These are phyloP conservation scores for Pinna nobilis DNA, from an alignment of 1,140 invertebrate species.

Conservation along the genomic window DNA sequence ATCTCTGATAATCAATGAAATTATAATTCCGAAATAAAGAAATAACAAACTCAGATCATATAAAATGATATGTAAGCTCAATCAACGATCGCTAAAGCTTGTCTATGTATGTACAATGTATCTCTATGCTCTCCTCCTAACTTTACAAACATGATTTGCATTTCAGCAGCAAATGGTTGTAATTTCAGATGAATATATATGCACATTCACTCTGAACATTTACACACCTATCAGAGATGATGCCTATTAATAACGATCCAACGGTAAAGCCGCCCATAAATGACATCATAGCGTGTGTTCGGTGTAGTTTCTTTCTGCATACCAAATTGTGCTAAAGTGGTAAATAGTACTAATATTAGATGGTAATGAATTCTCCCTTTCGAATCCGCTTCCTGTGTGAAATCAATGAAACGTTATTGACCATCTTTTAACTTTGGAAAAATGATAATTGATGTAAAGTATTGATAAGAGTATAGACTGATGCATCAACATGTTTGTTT, in stretches of 20 bases:
- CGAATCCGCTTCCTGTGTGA: too few species aligned
- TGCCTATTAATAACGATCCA: constrained; percentile 85
- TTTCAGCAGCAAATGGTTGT: neutral
- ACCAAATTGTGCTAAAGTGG: constrained; percentile 83
- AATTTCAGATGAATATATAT: neutral
- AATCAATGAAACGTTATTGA: too few species aligned
- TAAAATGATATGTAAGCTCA: neutral
- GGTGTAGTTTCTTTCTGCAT: constrained; percentile 81
- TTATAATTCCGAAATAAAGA: too few species aligned
- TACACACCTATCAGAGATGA: constrained; percentile 88
- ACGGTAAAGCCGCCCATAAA: constrained; percentile 88
- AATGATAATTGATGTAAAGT: too few species aligned
- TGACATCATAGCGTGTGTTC: constrained; percentile 82
- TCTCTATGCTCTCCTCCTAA: neutral
- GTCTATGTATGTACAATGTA: neutral
- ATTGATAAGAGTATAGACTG: too few species aligned
- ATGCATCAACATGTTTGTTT: too few species aligned
- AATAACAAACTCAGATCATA: too few species aligned
- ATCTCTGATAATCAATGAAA: too few species aligned
- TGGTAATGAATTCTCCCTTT: too few species aligned
- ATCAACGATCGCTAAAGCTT: neutral
- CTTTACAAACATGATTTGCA: neutral
- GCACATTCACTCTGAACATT: too few species aligned
- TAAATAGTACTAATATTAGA: neutral
- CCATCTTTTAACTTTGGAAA: too few species aligned